These are phyloP conservation scores for Tenebrosternarchus preto DNA, from an alignment of 2,113 vertebrate species.

Conservation along the genomic window DNA sequence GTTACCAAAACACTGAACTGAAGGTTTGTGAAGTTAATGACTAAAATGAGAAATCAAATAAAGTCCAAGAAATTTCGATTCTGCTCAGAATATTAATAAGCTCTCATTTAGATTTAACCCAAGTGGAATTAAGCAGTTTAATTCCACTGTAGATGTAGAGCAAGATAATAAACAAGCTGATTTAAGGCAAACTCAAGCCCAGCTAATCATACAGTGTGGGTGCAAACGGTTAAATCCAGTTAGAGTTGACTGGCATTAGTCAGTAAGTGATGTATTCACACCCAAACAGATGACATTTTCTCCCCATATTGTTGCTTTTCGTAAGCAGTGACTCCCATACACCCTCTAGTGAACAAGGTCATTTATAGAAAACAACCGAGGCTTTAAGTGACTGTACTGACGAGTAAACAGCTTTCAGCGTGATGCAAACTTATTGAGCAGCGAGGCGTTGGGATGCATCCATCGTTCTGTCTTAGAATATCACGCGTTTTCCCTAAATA, in stretches of 20 bases:
- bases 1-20: too few relatives aligned
- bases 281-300: constrained; percentile 56
- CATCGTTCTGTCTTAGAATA: constrained; percentile 13
- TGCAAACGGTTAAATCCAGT: constrained; percentile 50
- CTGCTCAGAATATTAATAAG: not conserved
- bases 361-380: constrained; percentile 27
- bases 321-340: constrained; percentile 48
- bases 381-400: constrained; percentile 17
- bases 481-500: constrained; percentile 36
- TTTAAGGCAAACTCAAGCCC: constrained; percentile 37
- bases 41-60: too few relatives aligned
- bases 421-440: constrained; percentile 25
- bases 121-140: too few relatives aligned
- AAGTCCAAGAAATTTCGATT: too few relatives aligned
- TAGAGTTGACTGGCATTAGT: constrained; percentile 51
- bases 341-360: constrained; percentile 42
- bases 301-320: constrained; percentile 51
- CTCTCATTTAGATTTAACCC: too few relatives aligned
- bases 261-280: constrained; percentile 55
- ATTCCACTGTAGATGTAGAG: constrained; percentile 34
- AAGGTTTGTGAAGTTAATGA: too few relatives aligned
- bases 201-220: constrained; percentile 47
- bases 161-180: constrained; percentile 13
- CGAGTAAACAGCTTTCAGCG: constrained; percentile 23
- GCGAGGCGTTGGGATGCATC: not conserved